Base-by-base conservation (phyloP, 2,888 invertebrate species). In the Ophonus ardosiacus region DNA sequence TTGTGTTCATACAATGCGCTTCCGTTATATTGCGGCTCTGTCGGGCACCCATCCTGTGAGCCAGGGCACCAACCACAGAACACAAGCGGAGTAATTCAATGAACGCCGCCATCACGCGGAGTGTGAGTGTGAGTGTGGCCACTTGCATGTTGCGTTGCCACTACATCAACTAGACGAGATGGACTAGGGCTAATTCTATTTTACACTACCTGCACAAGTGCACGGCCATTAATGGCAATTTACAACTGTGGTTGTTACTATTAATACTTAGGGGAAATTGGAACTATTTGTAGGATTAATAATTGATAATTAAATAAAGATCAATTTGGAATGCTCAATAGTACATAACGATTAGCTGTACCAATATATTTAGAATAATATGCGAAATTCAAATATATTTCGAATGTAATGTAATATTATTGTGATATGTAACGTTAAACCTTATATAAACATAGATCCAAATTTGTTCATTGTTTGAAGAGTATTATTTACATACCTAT, bases 1-100 rank as follows among this genome's bases (percentile, higher is more conserved):
- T 17, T 59, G 59, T 59, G 18, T 59, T 59, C 59, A 59, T 59
- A 63, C 24, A 63, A 63, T 63, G 63, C 21, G 63, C 13, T 63
- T 63, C 63, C 63, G 59, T 59, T 7, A n/a, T 59, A n/a, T n/a
- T 15, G 57, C 7, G 59, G 15, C 15, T 15, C 18, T 17, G 59
- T 17, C 59, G 31, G 31, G 6, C 31, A 31, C 31, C 18, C 59
- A 17, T 18, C 59, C 59, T 59, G 17, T n/a, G 59, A 18, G 18
- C 18, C 6, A 59, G 17, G 59, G 59, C 8, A 18, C 7, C 17
- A 17, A 7, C 63, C 63, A 13, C 63, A 63, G 18, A 63, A 63
- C 63, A 59, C 6, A 18, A 13, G 21, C 63, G 24, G 18, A 1
- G 63, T 63, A 63, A 63, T 18, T 63, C 63, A 63, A 63, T 63